Percentiles rank a stretch among this genome's conserved stretches.
These are phyloP conservation scores for Haliclona indistincta DNA, from an alignment of 37 sponge, comb jelly and placozoan species.

Conservation along the genomic window DNA sequence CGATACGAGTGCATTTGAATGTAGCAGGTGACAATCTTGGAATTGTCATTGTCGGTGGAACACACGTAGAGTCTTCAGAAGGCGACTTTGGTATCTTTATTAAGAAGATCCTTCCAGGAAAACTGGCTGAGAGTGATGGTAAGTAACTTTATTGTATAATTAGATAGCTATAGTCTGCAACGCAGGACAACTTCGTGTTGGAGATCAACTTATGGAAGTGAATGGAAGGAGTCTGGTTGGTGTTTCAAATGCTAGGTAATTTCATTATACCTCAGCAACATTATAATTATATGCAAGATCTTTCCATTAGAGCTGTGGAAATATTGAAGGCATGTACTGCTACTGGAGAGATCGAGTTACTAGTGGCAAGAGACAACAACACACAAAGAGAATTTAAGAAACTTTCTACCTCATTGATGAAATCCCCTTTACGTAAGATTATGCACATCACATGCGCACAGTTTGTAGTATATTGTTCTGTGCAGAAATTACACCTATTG, in stretches of 20 bases:
- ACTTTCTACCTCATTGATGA: constrained; percentile 34
- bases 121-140: constrained; percentile 64
- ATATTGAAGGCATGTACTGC: constrained; percentile 54
- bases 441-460: too few species aligned
- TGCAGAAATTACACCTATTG: too few species aligned
- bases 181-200: constrained; percentile 55
- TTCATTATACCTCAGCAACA: too few species aligned
- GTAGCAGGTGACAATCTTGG: too few species aligned
- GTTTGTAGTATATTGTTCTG: too few species aligned
- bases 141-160: not conserved
- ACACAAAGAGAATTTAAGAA: constrained; percentile 40
- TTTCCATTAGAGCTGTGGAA: constrained; percentile 35
- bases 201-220: constrained; percentile 69
- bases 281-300: not conserved
- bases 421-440: too few species aligned
- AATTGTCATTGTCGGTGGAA: constrained; percentile 49
- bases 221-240: constrained; percentile 62
- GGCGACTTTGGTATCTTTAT: constrained; percentile 65
- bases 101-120: constrained; percentile 37
- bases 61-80: not conserved
- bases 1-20: too few species aligned
- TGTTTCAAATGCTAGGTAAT: constrained; percentile 68
- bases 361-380: constrained; percentile 39
- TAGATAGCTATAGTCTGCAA: not conserved
- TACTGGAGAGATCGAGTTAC: constrained; percentile 34